Percentiles rank a stretch among this genome's conserved stretches.
Evolutionary conservation across 2,797 vertebrate species (phyloP).

Genomic region (Dromococcyx pavoninus): DNA sequence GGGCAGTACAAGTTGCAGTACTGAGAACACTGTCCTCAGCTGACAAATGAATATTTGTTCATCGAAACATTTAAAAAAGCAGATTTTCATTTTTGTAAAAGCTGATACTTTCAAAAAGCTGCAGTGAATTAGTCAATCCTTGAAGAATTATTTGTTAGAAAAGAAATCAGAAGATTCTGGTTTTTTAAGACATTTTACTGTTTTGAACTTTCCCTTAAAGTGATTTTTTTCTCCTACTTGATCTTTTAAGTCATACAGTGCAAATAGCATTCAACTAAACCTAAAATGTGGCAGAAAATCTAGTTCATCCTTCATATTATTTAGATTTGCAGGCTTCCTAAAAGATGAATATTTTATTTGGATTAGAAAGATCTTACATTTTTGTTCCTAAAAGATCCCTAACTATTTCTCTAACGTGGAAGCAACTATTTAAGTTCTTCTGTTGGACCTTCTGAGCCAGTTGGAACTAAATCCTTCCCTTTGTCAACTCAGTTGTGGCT

Average conservation of each 20-base stretch:
- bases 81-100: neutral
- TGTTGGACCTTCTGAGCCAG: neutral
- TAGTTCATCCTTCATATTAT: neutral
- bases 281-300: neutral
- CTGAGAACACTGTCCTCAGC: neutral
- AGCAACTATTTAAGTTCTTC: neutral
- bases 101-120: neutral
- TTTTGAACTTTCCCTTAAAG: slow-evolving; percentile 15
- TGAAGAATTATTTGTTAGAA: neutral
- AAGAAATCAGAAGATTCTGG: neutral
- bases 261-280: neutral
- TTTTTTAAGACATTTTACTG: neutral
- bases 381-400: neutral
- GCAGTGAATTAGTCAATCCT: neutral
- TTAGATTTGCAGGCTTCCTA: neutral
- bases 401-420: neutral
- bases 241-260: neutral
- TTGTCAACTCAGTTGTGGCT: neutral
- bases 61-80: neutral
- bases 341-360: neutral
- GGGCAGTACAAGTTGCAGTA: neutral
- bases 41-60: neutral
- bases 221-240: neutral
- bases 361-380: neutral
- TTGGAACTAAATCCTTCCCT: neutral